Evolutionary conservation across 2,888 invertebrate genomes (phyloP), one percentile per base, ranked within the genome.

Genomic region (Rhynchonema sp.): DNA sequence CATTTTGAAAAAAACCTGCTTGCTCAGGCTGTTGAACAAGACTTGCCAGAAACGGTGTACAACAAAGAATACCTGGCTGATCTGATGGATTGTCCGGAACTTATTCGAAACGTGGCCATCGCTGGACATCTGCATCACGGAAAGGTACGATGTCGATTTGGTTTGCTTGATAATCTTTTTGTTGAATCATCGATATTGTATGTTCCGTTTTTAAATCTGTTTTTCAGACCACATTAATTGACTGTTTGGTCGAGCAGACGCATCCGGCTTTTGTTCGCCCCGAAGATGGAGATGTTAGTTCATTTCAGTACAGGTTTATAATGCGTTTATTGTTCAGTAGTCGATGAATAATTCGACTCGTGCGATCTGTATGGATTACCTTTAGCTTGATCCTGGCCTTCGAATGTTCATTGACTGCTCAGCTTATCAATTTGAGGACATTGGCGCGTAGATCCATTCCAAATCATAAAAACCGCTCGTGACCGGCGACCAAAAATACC

Each of bases 81-180:
- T 76, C 82, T 99, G 78, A 88, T 98, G 86, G 96, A 98, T 70
- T 90, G 87, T 30, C 87, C 96, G 0, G 84, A 87, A 60, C 75
- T 98, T 28, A 92, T 98, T 67, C 81, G 98, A 61, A 98, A 98
- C 76, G 84, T 98, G 0, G 91, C 92, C 0, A 76, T 98, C 9
- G 82, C 94, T 72, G 98, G 98, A 0, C 96, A 98, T 77, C 78
- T 99, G 60, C 96, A 98, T 75, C 96, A 98, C 78, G 98, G 98
- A 69, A 99, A 98, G 79, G 76, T 77, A 57, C 22, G 30, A 17
- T 46, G n/a, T 22, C 23, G 30, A 3, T 59, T 54, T n/a, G 20
- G 20, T 13, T 49, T 20, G n/a, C 6, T 38, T 38, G 9, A 17
- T 38, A 17, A 17, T 38, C 17, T 38, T 17, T 13, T 38, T 22